phyloP scores from a whole-genome alignment of 2,797 vertebrate genomes.

The Lophura swinhoii region DNA sequence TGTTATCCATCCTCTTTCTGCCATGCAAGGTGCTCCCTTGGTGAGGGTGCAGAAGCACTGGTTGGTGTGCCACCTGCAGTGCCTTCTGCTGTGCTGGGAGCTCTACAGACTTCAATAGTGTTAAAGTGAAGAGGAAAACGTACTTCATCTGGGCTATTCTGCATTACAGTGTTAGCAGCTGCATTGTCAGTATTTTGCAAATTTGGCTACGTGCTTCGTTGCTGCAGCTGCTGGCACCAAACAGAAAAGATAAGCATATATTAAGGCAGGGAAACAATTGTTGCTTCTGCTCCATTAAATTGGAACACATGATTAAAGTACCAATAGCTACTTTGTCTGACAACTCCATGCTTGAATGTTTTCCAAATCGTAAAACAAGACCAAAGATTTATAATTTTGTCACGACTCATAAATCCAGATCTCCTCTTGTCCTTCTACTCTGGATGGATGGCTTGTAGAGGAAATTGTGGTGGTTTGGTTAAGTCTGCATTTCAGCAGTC shows the following conservation, averaged over 20 bases:
- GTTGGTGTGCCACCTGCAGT: background rate
- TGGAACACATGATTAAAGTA: conserved; percentile 5
- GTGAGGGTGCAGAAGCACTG: background rate
- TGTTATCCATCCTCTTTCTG: background rate
- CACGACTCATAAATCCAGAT: conserved; percentile 30
- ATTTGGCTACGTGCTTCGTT: background rate
- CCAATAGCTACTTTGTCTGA: background rate
- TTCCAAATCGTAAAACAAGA: conserved; percentile 4
- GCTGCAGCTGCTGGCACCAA: background rate
- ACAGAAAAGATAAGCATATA: background rate
- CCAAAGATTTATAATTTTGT: conserved; percentile 43
- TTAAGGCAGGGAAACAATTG: background rate
- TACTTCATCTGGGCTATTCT: background rate
- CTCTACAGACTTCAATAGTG: background rate
- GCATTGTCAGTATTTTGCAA: background rate
- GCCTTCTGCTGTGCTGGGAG: background rate
- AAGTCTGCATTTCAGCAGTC: conserved; percentile 41
- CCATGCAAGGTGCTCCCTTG: fast-evolving
- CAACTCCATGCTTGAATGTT: conserved; percentile 35
- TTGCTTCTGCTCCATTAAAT: conserved; percentile 15
- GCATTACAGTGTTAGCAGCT: background rate
- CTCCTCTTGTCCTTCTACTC: conserved; percentile 2
- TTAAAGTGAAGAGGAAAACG: background rate
- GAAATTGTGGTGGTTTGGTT: conserved; percentile 64
- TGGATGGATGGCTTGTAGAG: conserved; percentile 59